Percentiles rank a stretch among this genome's conserved stretches.
Evolutionary conservation across 2,888 invertebrate species (phyloP).

Genomic region (Lumbricus terrestris): DNA sequence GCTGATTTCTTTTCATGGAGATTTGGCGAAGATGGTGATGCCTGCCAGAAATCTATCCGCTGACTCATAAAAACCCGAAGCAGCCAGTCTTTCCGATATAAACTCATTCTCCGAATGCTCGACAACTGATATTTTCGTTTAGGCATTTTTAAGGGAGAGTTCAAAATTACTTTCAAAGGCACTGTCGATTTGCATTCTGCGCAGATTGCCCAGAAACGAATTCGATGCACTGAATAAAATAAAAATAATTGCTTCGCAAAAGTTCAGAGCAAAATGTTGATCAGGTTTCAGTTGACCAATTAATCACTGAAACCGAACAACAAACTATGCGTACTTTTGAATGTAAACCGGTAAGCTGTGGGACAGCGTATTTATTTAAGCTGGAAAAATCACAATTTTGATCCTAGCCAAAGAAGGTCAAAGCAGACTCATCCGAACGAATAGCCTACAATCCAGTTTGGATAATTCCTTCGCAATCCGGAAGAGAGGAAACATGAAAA

Average conservation of each 20-base stretch:
- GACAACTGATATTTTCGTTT: not conserved
- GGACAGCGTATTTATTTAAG: too few relatives aligned
- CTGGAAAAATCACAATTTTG: too few relatives aligned
- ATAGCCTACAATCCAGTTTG: too few relatives aligned
- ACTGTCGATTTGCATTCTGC: not conserved
- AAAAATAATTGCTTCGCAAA: not conserved
- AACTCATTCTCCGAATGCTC: not conserved
- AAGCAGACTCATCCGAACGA: too few relatives aligned
- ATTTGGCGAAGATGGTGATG: not conserved
- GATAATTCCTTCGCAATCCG: too few relatives aligned
- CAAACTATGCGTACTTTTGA: too few relatives aligned
- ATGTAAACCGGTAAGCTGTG: too few relatives aligned
- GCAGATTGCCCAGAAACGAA: not conserved
- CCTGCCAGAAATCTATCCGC: not conserved
- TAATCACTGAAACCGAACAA: too few relatives aligned
- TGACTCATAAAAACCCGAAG: not conserved
- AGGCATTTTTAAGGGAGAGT: constrained; percentile 3
- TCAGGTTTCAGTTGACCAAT: too few relatives aligned
- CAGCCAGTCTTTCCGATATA: not conserved
- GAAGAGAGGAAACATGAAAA: too few relatives aligned
- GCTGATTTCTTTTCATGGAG: not conserved
- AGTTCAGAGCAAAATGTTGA: too few relatives aligned
- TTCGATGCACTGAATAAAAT: not conserved
- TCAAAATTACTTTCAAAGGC: not conserved
- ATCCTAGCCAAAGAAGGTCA: too few relatives aligned